phyloP scores from a whole-genome alignment of 2,113 vertebrate species.

The Polyodon spathula region DNA sequence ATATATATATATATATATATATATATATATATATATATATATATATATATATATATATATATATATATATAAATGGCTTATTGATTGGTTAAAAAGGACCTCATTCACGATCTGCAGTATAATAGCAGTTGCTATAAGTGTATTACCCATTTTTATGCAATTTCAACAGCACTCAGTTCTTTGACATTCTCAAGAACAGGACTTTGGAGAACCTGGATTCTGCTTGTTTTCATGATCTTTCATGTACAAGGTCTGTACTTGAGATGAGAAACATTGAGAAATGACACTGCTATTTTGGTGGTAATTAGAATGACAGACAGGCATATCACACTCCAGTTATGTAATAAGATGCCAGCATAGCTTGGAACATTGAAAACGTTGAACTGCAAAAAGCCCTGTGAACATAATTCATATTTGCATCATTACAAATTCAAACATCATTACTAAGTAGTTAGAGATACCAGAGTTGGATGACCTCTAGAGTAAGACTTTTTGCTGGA shows the following conservation, averaged over 20 bases:
- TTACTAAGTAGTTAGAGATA: no score
- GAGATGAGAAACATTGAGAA: not conserved
- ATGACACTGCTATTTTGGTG: not conserved
- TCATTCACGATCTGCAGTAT: slow-evolving; percentile 1
- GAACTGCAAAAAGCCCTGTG: no score
- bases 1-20: no score
- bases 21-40: no score
- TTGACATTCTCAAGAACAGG: not conserved
- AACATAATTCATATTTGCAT: no score
- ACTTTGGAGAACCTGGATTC: not conserved
- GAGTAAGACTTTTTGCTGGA: no score
- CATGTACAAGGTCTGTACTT: not conserved
- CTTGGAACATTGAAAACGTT: slow-evolving; percentile 1
- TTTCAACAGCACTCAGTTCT: slow-evolving; percentile 1
- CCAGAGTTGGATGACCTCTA: no score
- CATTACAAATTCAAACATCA: no score
- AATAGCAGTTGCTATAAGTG: not conserved
- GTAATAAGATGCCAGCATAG: not conserved
- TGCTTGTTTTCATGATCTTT: not conserved
- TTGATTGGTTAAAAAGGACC: slow-evolving; percentile 6
- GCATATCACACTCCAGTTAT: not conserved
- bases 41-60: no score
- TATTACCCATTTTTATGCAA: slow-evolving; percentile 5
- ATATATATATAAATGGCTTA: slow-evolving; percentile 17
- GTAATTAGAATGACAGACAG: not conserved